Base-by-base conservation (phyloP, 2,888 invertebrate genomes). In the Andrena bucephala region DNA sequence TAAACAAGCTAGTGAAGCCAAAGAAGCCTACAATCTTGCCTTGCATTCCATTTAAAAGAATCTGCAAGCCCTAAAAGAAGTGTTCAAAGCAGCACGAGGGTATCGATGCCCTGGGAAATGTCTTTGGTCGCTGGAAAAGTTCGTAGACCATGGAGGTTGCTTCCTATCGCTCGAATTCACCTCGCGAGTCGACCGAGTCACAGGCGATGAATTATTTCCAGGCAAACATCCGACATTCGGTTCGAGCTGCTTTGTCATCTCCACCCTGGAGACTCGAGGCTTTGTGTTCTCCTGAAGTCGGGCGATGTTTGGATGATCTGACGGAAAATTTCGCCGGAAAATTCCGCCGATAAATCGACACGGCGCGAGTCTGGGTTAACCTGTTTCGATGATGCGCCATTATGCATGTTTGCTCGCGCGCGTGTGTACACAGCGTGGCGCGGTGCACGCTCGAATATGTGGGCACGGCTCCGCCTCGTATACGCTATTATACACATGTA, bases 171-270 rank as follows among this genome's bases (percentile, higher is more conserved):
- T 33, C 59, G 72, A 66, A 63, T 77, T 81, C 71, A 65, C 57
- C 27, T 42, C 63, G 24, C 7, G 42, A 31, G 59, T 54, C 72
- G 75, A 63, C 52, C 74, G 57, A 81, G 77, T 86, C 62, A 73
- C 60, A 59, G 42, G 33, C 77, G 75, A 85, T 82, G 72, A 85
- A 85, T 85, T 85, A 85, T 85, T 85, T 82, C 81, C 74, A 77
- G 16, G 78, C 85, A 85, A 85, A 85, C 85, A 82, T 77, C 68
- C 70, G 68, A 24, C 10, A n/a, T 66, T 50, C 36, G 57, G 50
- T 27, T 70, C 65, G 50, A 8, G 42, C 52, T 67, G 60, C 80
- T 78, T 67, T 78, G 79, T 80, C 80, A 80, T 71, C 67, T 60
- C 57, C 84, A 60, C n/a, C 48, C 57, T 20, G 65, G 52, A 52